A percentile compares a stretch with the other conserved stretches of the same genome.
Evolutionary conservation across 2,113 vertebrate species (phyloP).

Genomic region (Indicator indicator): DNA sequence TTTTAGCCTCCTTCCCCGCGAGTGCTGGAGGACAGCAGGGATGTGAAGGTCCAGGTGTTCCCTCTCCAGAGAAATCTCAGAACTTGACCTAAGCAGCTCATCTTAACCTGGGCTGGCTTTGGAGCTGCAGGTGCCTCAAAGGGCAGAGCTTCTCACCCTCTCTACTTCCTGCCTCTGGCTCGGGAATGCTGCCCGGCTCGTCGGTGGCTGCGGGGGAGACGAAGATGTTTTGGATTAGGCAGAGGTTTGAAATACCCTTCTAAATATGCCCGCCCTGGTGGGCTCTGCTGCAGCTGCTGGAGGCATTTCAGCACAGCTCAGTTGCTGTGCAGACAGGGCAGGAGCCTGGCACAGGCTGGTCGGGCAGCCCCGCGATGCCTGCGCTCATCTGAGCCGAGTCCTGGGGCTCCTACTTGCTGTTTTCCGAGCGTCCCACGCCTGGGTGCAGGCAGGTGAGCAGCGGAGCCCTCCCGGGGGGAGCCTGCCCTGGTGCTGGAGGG

Average conservation of each 20-base stretch:
- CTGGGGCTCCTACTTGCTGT: background rate
- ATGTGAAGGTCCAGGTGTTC: background rate
- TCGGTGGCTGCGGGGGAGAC: background rate
- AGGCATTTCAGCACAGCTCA: background rate
- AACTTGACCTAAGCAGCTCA: background rate
- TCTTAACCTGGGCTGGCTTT: background rate
- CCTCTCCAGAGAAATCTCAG: background rate
- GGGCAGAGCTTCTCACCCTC: background rate
- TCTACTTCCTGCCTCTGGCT: background rate
- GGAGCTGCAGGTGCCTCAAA: background rate
- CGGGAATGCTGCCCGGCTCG: background rate
- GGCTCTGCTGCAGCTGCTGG: background rate
- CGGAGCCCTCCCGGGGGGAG: rapidly evolving
- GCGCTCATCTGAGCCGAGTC: background rate
- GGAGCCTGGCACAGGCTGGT: background rate
- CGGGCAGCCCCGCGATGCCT: background rate
- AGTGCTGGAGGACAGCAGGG: rapidly evolving
- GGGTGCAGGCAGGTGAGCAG: background rate
- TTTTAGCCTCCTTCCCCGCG: background rate
- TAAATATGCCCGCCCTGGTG: constrained; percentile 6
- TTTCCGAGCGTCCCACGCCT: background rate
- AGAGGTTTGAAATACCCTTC: constrained; percentile 48
- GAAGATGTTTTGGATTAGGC: constrained; percentile 31
- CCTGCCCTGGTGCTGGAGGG: background rate
- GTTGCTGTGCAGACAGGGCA: background rate